A percentile compares a stretch with the other conserved stretches of the same genome.
Conservation (phyloP, 2,797 vertebrate genomes). For the Chlorospingus flavigularis region DNA sequence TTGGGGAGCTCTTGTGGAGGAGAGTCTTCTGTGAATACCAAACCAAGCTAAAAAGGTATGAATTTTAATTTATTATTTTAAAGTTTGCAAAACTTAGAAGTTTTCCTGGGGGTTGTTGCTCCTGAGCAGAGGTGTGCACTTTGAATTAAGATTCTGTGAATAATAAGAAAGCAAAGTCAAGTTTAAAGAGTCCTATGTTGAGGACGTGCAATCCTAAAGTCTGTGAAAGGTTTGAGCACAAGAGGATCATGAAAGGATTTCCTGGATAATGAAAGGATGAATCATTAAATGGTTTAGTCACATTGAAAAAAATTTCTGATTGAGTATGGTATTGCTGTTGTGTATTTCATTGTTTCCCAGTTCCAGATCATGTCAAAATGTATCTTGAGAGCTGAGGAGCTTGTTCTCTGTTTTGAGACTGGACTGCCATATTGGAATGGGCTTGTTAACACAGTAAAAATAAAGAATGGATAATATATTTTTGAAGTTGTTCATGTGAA, state of each 20-base stretch:
- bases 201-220: not conserved
- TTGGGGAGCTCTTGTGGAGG: not conserved
- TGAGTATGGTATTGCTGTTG: not conserved
- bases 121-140: not conserved
- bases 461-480: not conserved
- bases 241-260: not conserved
- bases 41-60: not conserved
- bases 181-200: not conserved
- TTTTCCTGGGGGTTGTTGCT: not conserved
- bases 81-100: not conserved
- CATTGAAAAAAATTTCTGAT: not conserved
- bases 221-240: not conserved
- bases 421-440: not conserved
- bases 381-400: not conserved
- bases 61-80: not conserved
- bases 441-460: not conserved
- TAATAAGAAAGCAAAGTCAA: not conserved
- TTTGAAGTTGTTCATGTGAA: not conserved
- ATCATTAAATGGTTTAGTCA: not conserved
- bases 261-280: not conserved
- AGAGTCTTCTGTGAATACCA: not conserved
- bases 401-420: not conserved
- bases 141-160: not conserved
- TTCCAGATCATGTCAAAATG: not conserved
- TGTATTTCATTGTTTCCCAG: not conserved